These are phyloP conservation scores for Zaprionus davidi DNA, from an alignment of 1,140 invertebrate genomes.

Conservation along the genomic window DNA sequence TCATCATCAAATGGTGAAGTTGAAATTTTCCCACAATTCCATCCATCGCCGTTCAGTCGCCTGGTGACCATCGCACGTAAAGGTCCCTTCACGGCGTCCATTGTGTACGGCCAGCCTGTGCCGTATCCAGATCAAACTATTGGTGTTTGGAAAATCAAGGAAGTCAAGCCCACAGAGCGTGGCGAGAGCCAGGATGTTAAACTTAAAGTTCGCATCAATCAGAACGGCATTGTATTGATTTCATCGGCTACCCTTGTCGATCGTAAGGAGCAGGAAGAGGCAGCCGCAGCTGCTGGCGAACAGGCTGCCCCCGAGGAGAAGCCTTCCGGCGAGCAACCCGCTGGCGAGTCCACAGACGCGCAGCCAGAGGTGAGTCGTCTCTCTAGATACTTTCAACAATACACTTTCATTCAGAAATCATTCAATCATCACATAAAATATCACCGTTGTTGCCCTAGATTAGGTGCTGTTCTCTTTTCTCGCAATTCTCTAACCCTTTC, in stretches of 20 bases:
- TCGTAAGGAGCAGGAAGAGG: slow-evolving; percentile 89
- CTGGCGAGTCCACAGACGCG: slow-evolving; percentile 84
- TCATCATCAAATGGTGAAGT: slow-evolving; percentile 87
- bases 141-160: slow-evolving; percentile 94
- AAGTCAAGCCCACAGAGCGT: slow-evolving; percentile 93
- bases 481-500: slow-evolving; percentile 37
- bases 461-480: slow-evolving; percentile 43
- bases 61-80: slow-evolving; percentile 96
- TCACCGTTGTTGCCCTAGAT: slow-evolving; percentile 24
- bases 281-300: slow-evolving; percentile 82
- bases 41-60: slow-evolving; percentile 96
- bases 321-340: slow-evolving; percentile 74
- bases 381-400: neutral
- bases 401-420: slow-evolving; percentile 13
- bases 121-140: slow-evolving; percentile 92
- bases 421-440: slow-evolving; percentile 2
- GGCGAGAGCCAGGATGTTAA: slow-evolving; percentile 97
- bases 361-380: slow-evolving; percentile 85
- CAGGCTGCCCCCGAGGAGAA: slow-evolving; percentile 72
- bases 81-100: slow-evolving; percentile 93
- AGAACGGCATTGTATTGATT: slow-evolving; percentile 95
- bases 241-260: slow-evolving; percentile 94
- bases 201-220: slow-evolving; percentile 96
- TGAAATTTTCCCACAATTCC: slow-evolving; percentile 94
- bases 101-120: slow-evolving; percentile 90